Conservation (phyloP, 2,888 invertebrate genomes). For the Baccha elongata region DNA sequence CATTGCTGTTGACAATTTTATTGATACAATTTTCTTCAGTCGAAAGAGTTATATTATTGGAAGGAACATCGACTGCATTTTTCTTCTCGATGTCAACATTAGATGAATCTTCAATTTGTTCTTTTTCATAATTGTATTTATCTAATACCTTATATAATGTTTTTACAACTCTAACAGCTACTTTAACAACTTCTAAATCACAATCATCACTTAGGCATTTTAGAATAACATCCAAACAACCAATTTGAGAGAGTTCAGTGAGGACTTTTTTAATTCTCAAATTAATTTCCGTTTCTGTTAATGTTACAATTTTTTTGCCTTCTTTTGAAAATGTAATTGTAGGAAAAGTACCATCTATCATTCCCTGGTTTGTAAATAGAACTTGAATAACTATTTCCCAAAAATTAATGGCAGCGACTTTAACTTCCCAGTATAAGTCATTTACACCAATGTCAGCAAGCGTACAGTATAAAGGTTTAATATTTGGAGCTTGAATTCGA, state of each 20-base stretch:
- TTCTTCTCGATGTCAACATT: background rate
- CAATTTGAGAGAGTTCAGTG: conserved; percentile 86
- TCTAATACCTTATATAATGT: conserved; percentile 83
- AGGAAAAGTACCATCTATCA: conserved; percentile 91
- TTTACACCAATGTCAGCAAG: conserved; percentile 87
- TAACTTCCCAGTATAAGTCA: conserved; percentile 93
- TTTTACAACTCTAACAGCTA: conserved; percentile 84
- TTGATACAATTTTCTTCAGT: background rate
- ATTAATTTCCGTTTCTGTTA: conserved; percentile 85
- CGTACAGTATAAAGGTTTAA: conserved; percentile 85
- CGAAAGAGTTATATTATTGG: background rate
- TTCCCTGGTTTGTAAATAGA: conserved; percentile 89
- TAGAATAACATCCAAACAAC: conserved; percentile 88
- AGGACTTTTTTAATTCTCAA: conserved; percentile 86
- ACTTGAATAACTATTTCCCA: conserved; percentile 88
- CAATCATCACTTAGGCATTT: conserved; percentile 87
- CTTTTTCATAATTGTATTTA: conserved; percentile 83
- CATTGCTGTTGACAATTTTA: conserved; percentile 48
- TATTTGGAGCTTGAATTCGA: conserved; percentile 84
- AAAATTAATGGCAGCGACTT: conserved; percentile 87
- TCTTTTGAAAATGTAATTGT: conserved; percentile 91
- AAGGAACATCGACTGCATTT: background rate
- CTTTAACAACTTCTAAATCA: conserved; percentile 88
- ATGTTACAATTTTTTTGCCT: conserved; percentile 88
- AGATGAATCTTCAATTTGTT: conserved; percentile 72